Evolutionary conservation across 2,888 invertebrate species (phyloP).

Genomic region (Zeuzera pyrina): DNA sequence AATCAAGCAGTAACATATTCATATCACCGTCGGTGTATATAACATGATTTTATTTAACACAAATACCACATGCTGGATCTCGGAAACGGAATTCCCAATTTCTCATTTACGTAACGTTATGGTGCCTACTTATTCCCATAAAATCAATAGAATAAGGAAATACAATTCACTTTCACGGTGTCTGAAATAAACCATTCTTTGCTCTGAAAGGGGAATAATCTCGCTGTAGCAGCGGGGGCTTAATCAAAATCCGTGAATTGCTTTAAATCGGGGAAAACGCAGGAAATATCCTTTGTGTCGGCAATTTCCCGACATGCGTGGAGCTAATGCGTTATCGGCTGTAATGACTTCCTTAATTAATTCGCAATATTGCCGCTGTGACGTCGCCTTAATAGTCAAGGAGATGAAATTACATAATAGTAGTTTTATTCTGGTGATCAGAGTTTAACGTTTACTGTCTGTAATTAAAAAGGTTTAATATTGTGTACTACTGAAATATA

Average conservation of each 20-base stretch:
- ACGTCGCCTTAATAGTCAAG: too few relatives aligned
- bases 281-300: constrained; percentile 70
- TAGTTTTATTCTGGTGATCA: too few relatives aligned
- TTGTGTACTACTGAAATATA: too few relatives aligned
- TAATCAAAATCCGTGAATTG: constrained; percentile 72
- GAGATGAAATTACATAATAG: too few relatives aligned
- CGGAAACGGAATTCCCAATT: not conserved
- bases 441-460: too few relatives aligned
- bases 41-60: too few relatives aligned
- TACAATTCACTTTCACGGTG: constrained; percentile 69
- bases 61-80: too few relatives aligned
- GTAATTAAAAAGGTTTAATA: too few relatives aligned
- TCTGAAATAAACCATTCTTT: constrained; percentile 72
- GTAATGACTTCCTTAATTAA: constrained; percentile 74
- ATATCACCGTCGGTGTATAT: too few relatives aligned
- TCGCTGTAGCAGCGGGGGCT: constrained; percentile 65
- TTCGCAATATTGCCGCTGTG: constrained; percentile 50
- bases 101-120: not conserved
- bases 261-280: constrained; percentile 73
- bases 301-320: constrained; percentile 68
- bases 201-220: constrained; percentile 71
- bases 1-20: too few relatives aligned
- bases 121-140: constrained; percentile 12
- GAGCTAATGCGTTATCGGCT: constrained; percentile 64
- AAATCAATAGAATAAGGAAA: constrained; percentile 65